These are phyloP conservation scores for Merodon equestris DNA, from an alignment of 2,888 invertebrate genomes.

Conservation along the genomic window DNA sequence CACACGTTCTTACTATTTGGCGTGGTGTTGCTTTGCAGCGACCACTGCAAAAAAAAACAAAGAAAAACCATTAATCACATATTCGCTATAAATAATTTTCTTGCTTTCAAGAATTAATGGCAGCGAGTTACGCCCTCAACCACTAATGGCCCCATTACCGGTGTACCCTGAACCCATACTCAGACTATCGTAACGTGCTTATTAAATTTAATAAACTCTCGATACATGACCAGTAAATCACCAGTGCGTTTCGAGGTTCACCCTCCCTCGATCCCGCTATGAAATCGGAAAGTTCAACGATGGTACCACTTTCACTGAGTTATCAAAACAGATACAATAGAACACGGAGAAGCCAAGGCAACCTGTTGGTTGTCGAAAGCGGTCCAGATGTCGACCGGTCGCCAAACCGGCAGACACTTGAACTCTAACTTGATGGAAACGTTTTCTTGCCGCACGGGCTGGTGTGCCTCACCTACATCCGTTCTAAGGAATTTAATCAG, in stretches of 20 bases:
- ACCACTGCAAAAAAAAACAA: slow-evolving; percentile 73
- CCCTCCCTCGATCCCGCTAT: slow-evolving; percentile 7
- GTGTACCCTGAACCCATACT: slow-evolving; percentile 27
- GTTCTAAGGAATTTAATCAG: slow-evolving; percentile 1
- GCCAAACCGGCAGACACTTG: slow-evolving; percentile 9
- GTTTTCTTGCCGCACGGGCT: slow-evolving; percentile 4
- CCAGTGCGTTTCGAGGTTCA: not conserved
- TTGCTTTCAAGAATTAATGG: slow-evolving; percentile 11
- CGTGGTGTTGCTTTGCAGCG: slow-evolving; percentile 73
- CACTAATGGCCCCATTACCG: slow-evolving; percentile 23
- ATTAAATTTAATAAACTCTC: slow-evolving; percentile 27
- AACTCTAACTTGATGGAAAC: not conserved
- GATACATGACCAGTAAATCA: too few species aligned
- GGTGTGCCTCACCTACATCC: slow-evolving; percentile 46
- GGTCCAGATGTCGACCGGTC: slow-evolving; percentile 32
- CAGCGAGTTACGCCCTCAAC: slow-evolving; percentile 19
- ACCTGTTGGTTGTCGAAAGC: slow-evolving; percentile 21
- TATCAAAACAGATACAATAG: slow-evolving; percentile 34
- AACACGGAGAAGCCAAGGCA: not conserved
- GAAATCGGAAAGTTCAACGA: slow-evolving; percentile 29
- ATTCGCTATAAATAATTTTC: not conserved
- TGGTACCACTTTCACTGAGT: slow-evolving; percentile 58
- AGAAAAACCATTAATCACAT: not conserved
- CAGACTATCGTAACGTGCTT: slow-evolving; percentile 27
- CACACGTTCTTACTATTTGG: slow-evolving; percentile 74